A percentile compares a stretch with the other conserved stretches of the same genome.
Evolutionary conservation across 2,888 invertebrate genomes (phyloP).

Genomic region (Morpho helenor): DNA sequence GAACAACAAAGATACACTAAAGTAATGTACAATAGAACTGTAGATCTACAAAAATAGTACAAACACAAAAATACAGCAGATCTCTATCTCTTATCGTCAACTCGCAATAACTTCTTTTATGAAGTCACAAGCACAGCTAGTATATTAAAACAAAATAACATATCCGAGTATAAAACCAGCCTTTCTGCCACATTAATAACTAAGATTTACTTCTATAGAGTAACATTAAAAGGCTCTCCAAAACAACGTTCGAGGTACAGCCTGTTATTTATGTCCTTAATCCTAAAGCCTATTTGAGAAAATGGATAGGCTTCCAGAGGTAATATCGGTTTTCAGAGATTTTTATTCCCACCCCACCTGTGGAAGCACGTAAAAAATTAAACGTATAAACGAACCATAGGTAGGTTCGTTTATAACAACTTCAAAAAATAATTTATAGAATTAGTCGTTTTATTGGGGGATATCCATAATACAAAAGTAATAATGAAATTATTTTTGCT

Average conservation of each 20-base stretch:
- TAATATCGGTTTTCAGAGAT: conserved; percentile 15
- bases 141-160: neutral
- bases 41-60: too few relatives aligned
- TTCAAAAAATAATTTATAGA: too few relatives aligned
- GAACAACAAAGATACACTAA: too few relatives aligned
- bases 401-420: too few relatives aligned
- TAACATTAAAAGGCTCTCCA: conserved; percentile 20
- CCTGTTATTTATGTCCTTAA: conserved; percentile 21
- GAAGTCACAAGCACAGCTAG: neutral
- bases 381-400: too few relatives aligned
- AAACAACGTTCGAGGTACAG: conserved; percentile 13
- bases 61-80: too few relatives aligned
- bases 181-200: conserved; percentile 7
- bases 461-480: too few relatives aligned
- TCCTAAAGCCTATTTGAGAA: conserved; percentile 16
- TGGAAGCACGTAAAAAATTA: conserved; percentile 1
- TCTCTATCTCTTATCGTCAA: too few relatives aligned
- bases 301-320: conserved; percentile 17
- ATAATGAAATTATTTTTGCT: too few relatives aligned
- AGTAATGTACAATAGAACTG: too few relatives aligned
- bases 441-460: too few relatives aligned
- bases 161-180: conserved; percentile 1
- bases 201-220: conserved; percentile 11
- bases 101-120: too few relatives aligned
- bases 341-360: conserved; percentile 1